A percentile compares a stretch with the other conserved stretches of the same genome.
phyloP scores from a whole-genome alignment of 2,888 invertebrate genomes.

The Papilio elwesi region DNA sequence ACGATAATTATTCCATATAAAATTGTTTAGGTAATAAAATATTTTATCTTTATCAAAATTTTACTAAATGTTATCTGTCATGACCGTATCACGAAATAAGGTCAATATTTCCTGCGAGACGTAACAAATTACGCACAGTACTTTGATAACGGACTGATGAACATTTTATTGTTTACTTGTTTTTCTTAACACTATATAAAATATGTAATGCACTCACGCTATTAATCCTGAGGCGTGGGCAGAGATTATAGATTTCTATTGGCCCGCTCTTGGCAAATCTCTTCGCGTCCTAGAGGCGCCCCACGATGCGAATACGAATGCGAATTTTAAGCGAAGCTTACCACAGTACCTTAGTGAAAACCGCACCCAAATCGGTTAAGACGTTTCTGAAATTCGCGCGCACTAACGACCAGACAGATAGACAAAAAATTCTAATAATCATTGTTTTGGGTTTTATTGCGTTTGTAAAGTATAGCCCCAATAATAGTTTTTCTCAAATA shows the following conservation, averaged over 20 bases:
- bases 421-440: no score
- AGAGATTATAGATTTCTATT: neutral
- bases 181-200: conserved; percentile 16
- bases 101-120: conserved; percentile 30
- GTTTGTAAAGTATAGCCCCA: no score
- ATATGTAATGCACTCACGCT: neutral
- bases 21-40: conserved; percentile 14
- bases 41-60: conserved; percentile 16
- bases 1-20: conserved; percentile 4
- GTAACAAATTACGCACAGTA: conserved; percentile 21
- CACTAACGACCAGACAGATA: no score
- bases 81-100: conserved; percentile 27
- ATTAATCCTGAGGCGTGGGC: neutral
- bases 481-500: no score
- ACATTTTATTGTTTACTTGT: neutral
- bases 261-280: neutral
- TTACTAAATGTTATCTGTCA: conserved; percentile 25
- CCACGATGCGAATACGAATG: no score
- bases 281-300: no score
- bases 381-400: no score
- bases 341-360: no score
- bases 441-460: no score
- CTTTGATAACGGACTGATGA: neutral
- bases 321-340: no score
- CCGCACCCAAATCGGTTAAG: no score